These are phyloP conservation scores for Amitus sp. DNA, from an alignment of 2,888 invertebrate species.

Conservation along the genomic window DNA sequence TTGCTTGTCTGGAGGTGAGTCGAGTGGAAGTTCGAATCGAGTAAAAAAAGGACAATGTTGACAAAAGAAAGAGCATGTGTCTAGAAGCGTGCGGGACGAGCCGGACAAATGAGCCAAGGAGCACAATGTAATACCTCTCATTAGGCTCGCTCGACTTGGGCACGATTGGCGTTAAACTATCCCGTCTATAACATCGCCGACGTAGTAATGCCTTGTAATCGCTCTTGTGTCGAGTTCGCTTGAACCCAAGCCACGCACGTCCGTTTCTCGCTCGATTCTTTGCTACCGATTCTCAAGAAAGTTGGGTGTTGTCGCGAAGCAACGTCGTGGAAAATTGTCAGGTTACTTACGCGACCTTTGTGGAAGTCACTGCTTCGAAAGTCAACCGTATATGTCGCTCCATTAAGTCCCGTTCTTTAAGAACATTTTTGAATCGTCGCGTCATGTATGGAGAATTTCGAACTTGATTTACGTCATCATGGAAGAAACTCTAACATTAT, in stretches of 20 bases:
- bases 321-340: constrained; percentile 43
- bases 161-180: constrained; percentile 24
- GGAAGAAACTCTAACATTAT: too few relatives aligned
- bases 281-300: constrained; percentile 12
- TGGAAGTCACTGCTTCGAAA: constrained; percentile 9
- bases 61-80: constrained; percentile 12
- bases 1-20: constrained; percentile 13
- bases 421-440: not conserved
- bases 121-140: constrained; percentile 10
- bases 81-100: constrained; percentile 7
- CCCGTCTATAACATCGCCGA: not conserved
- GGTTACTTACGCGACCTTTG: constrained; percentile 28
- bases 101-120: constrained; percentile 11
- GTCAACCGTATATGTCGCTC: constrained; percentile 10
- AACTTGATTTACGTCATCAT: too few relatives aligned
- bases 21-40: constrained; percentile 1
- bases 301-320: constrained; percentile 18
- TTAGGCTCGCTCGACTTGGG: constrained; percentile 2
- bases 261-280: not conserved
- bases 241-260: too few relatives aligned
- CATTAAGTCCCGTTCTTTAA: constrained; percentile 17
- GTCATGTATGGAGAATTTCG: too few relatives aligned
- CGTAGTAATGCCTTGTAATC: constrained; percentile 1
- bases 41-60: constrained; percentile 6
- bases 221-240: not conserved